A percentile compares a stretch with the other conserved stretches of the same genome.
These are phyloP conservation scores for Gracilinanus agilis DNA, from an alignment of 2,113 vertebrate species.

Conservation along the genomic window DNA sequence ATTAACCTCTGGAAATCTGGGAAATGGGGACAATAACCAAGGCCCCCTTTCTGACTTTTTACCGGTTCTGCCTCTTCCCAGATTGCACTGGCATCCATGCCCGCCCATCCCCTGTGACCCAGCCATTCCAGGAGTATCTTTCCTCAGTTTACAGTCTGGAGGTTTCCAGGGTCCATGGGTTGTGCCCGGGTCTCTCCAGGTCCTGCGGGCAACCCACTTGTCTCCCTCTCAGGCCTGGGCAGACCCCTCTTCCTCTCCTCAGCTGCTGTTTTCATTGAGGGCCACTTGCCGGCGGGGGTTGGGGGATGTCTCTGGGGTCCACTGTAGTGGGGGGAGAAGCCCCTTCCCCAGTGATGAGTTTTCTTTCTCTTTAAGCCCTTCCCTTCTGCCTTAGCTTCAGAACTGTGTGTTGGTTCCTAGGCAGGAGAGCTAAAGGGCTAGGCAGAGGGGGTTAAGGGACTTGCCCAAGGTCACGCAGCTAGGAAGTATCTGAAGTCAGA, in stretches of 20 bases:
- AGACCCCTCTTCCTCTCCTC: neutral
- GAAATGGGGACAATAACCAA: neutral
- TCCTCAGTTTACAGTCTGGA: neutral
- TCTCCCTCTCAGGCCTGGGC: neutral
- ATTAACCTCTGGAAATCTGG: neutral
- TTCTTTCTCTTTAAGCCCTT: too few species aligned
- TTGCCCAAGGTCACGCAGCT: too few species aligned
- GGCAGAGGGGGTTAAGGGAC: too few species aligned
- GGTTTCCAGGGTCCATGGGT: too few species aligned
- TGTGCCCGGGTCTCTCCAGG: too few species aligned
- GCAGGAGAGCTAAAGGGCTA: too few species aligned
- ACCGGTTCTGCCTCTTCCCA: neutral
- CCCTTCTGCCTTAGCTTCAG: too few species aligned
- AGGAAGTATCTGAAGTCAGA: too few species aligned
- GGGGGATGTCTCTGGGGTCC: neutral
- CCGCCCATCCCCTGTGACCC: neutral
- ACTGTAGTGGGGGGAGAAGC: too few species aligned
- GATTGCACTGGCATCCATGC: neutral
- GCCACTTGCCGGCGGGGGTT: neutral
- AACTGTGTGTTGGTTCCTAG: too few species aligned
- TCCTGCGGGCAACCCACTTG: too few species aligned
- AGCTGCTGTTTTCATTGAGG: neutral
- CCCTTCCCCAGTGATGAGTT: too few species aligned
- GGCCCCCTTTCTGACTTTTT: neutral
- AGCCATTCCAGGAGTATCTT: neutral